Evolutionary conservation across 2,888 invertebrate species (phyloP).

Genomic region (Nymphalis urticae): DNA sequence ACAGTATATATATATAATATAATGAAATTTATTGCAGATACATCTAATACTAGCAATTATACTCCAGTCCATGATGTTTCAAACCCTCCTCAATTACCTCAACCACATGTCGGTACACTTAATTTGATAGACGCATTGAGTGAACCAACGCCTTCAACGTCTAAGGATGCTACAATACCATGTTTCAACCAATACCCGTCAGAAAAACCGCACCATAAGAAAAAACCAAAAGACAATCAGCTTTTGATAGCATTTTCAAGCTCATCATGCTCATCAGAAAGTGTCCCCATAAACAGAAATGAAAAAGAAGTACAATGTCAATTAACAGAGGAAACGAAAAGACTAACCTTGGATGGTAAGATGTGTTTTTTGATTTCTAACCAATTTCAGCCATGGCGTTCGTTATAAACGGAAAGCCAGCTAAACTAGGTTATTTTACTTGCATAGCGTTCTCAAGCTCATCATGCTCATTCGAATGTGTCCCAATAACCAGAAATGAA

Average conservation of each 20-base stretch:
- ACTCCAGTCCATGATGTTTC: slow-evolving; percentile 61
- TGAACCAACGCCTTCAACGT: slow-evolving; percentile 61
- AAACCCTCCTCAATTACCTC: slow-evolving; percentile 32
- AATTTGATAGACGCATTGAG: slow-evolving; percentile 65
- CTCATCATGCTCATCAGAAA: slow-evolving; percentile 62
- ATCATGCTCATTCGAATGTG: too few species aligned
- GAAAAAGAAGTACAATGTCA: slow-evolving; percentile 54
- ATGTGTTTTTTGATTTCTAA: not conserved
- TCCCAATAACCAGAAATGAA: too few species aligned
- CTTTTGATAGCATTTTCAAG: slow-evolving; percentile 65
- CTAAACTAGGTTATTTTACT: too few species aligned
- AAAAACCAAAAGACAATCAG: slow-evolving; percentile 55
- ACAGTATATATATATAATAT: too few species aligned
- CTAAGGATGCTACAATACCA: slow-evolving; percentile 40
- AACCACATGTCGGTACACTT: slow-evolving; percentile 37
- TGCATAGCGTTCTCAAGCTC: too few species aligned
- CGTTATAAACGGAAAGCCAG: not conserved
- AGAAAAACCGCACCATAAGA: slow-evolving; percentile 48
- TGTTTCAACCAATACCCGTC: slow-evolving; percentile 55
- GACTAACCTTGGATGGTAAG: slow-evolving; percentile 52
- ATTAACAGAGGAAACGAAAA: slow-evolving; percentile 42
- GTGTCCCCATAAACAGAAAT: slow-evolving; percentile 48
- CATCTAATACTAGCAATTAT: slow-evolving; percentile 45
- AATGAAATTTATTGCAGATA: slow-evolving; percentile 55
- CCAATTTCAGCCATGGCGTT: too few species aligned